Evolutionary conservation across 1,140 invertebrate genomes (phyloP), one percentile per base, ranked within the genome.

Genomic region (Temnothorax nylanderi): DNA sequence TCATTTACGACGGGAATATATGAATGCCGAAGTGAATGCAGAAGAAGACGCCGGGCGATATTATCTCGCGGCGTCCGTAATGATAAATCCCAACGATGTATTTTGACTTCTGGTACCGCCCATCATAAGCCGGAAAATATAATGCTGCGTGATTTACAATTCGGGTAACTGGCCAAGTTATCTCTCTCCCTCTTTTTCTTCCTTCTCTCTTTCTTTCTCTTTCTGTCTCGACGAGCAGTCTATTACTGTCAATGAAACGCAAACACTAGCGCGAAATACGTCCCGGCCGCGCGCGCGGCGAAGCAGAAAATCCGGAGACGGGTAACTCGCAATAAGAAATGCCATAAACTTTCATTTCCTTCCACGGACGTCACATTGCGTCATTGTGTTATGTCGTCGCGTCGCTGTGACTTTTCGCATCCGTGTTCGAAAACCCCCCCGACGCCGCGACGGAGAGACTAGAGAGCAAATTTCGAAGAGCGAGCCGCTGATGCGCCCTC

Each of bases 181-280:
- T 13, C 49, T 65, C 32, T 77, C 37, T 41, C n/a, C 51, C 11
- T 47, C 8, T 37, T 10, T 7, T 37, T 7, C 13, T 26, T n/a
- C 21, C 11, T 37, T 16, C 16, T 11, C 32, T 54, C 4, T 41
- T 2, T 54, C 21, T n/a, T 10, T n/a, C 26, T 32, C 65, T 82
- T 13, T 44, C 26, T 44, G 4, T 49, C 56, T 49, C 58, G 44
- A 11, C 72, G 62, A 77, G 85, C 81, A 82, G 88, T 88, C 89
- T 86, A 90, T 91, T 90, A 91, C 76, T 88, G 89, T 91, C 89
- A 88, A 90, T 90, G 89, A 58, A 88, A 90, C 58, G 75, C 72
- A 82, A 90, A 85, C 89, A 77, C 49, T 13, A 37, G 49, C 84
- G 85, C 71, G 71, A 82, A 60, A 82, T 81, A 77, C 11, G 64